phyloP scores from a whole-genome alignment of 2,113 vertebrate genomes.

The Dromaius novaehollandiae region DNA sequence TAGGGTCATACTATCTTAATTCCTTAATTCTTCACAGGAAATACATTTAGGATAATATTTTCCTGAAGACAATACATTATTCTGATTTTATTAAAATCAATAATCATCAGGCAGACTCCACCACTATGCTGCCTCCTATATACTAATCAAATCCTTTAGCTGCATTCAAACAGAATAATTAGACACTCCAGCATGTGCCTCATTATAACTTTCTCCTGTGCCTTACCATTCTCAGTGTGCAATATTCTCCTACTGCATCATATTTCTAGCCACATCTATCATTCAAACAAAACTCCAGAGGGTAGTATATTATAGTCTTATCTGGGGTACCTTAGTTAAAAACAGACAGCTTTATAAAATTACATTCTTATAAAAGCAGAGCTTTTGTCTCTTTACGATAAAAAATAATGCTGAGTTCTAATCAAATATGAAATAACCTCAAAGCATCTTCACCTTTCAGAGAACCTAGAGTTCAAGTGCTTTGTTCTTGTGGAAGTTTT shows the following conservation, averaged over 20 bases:
- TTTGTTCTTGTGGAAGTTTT: background rate
- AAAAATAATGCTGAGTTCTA: background rate
- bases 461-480: background rate
- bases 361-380: background rate
- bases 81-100: conserved; percentile 31
- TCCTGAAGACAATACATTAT: conserved; percentile 16
- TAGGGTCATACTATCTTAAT: background rate
- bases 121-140: background rate
- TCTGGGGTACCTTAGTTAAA: background rate
- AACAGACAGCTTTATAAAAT: background rate
- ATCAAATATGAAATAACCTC: background rate
- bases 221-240: background rate
- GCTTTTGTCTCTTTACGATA: background rate
- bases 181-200: background rate
- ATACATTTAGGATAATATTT: conserved; percentile 22
- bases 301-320: background rate
- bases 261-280: background rate
- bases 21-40: background rate
- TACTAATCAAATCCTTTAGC: conserved; percentile 19
- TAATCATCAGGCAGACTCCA: conserved; percentile 1
- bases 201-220: background rate
- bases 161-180: conserved; percentile 37
- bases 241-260: background rate
- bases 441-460: background rate
- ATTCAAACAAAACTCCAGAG: background rate